Conservation (phyloP, 2,888 invertebrate genomes). For the Volucella inanis region DNA sequence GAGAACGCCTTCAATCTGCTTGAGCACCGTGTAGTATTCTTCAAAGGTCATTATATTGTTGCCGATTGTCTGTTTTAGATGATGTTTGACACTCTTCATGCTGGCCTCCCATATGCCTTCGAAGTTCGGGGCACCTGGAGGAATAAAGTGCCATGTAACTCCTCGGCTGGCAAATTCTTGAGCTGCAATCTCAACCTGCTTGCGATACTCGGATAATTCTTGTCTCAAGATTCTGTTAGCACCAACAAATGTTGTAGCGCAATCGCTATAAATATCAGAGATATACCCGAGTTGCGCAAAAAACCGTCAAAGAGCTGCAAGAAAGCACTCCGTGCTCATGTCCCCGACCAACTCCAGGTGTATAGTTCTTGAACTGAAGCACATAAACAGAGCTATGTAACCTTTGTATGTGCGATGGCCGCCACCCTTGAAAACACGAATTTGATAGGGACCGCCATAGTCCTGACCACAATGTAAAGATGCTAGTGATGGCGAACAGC, state of each 20-base stretch:
- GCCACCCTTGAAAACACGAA: constrained; percentile 50
- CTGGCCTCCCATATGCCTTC: constrained; percentile 8
- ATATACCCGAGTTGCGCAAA: constrained; percentile 27
- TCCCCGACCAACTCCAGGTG: constrained; percentile 66
- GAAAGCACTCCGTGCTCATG: constrained; percentile 43
- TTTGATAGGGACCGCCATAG: too few species aligned
- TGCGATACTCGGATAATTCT: too few species aligned
- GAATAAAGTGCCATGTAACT: constrained; percentile 18
- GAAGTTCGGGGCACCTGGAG: constrained; percentile 5
- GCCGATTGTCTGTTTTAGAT: constrained; percentile 10
- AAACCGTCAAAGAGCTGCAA: constrained; percentile 45
- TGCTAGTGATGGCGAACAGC: too few species aligned
- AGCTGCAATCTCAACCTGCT: too few species aligned
- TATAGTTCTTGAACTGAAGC: constrained; percentile 55
- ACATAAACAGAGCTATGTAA: constrained; percentile 50
- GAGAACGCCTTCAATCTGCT: constrained; percentile 22
- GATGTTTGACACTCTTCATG: constrained; percentile 2
- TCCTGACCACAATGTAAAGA: too few species aligned
- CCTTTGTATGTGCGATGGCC: constrained; percentile 51
- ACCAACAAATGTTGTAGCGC: constrained; percentile 15
- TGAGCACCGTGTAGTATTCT: constrained; percentile 24
- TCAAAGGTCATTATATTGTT: constrained; percentile 11
- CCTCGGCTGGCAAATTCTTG: constrained; percentile 2
- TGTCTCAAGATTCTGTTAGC: too few species aligned
- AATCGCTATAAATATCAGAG: constrained; percentile 30